A percentile compares a stretch with the other conserved stretches of the same genome.
Conservation (phyloP, 2,888 invertebrate species). For the Oligia strigilis region DNA sequence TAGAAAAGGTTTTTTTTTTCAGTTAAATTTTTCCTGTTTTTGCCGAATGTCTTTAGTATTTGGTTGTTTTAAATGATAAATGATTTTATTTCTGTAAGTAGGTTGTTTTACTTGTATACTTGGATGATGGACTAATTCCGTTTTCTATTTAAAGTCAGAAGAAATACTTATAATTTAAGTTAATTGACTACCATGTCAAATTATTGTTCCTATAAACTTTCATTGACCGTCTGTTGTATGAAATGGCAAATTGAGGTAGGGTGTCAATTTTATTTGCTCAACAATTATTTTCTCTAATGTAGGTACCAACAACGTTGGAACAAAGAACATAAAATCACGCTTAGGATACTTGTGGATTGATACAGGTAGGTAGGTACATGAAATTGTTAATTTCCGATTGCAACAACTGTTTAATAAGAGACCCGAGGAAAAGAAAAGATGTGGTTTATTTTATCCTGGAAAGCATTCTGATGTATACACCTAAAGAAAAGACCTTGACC, state of each 20-base stretch:
- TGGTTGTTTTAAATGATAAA: neutral
- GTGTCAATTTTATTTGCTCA: neutral
- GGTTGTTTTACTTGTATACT: neutral
- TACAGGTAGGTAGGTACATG: neutral
- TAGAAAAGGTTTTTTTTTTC: slow-evolving; percentile 39
- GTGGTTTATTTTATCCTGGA: neutral
- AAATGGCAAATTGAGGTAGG: no score
- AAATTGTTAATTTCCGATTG: neutral
- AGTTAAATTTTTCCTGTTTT: slow-evolving; percentile 34
- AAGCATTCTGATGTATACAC: neutral
- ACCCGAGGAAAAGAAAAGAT: neutral
- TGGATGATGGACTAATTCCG: neutral
- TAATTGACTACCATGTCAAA: neutral
- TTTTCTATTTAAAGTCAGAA: neutral
- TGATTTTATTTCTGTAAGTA: no score
- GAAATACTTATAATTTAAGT: neutral
- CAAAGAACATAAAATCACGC: neutral
- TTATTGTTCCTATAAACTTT: neutral
- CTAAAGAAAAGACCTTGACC: neutral
- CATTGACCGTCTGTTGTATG: no score
- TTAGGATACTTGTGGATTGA: neutral
- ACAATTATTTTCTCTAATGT: no score
- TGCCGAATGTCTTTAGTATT: slow-evolving; percentile 15
- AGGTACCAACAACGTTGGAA: no score
- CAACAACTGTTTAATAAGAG: neutral